These are phyloP conservation scores for Empis livida DNA, from an alignment of 2,888 invertebrate genomes.

Conservation along the genomic window DNA sequence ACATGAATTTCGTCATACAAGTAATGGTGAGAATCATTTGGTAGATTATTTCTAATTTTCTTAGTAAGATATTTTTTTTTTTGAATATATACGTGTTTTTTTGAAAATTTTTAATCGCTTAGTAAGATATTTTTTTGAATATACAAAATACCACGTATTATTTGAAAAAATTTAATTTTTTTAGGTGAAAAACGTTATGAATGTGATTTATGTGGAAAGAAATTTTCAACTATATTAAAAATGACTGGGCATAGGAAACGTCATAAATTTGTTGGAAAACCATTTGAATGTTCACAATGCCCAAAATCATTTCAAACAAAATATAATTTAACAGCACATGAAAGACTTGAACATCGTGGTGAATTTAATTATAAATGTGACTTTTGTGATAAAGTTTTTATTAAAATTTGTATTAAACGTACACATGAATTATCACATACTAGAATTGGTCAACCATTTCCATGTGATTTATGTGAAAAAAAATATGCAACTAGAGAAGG, in stretches of 20 bases:
- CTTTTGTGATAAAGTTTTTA: neutral
- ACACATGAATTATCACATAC: neutral
- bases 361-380: constrained; percentile 1
- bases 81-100: too few species aligned
- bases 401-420: neutral
- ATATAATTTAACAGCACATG: neutral
- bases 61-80: too few species aligned
- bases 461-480: neutral
- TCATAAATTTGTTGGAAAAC: neutral
- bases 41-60: too few species aligned
- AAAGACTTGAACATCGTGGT: neutral
- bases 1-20: neutral
- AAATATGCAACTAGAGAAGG: neutral
- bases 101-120: too few species aligned
- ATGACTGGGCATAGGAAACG: neutral
- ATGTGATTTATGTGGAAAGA: neutral
- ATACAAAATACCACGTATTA: too few species aligned
- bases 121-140: too few species aligned
- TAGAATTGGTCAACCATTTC: neutral
- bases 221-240: neutral
- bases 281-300: neutral
- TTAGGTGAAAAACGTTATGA: neutral
- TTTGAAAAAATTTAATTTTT: too few species aligned
- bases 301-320: neutral
- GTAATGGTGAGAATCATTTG: too few species aligned